Evolutionary conservation across 2,888 invertebrate genomes (phyloP), one percentile per base, ranked within the genome.

Genomic region (Micoletzkya japonica): DNA sequence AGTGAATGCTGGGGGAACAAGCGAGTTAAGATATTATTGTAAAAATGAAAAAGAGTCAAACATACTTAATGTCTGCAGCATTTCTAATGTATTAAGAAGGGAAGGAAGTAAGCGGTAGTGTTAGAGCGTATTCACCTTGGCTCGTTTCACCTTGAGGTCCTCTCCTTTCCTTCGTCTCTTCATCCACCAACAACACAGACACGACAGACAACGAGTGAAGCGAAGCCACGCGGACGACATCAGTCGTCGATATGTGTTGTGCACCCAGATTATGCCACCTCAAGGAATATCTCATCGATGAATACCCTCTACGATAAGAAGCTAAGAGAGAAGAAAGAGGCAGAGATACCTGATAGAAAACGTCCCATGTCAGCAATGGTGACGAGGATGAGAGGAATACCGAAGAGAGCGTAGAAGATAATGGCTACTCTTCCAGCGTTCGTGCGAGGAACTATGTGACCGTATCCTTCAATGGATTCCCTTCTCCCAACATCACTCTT

Each of bases 331-430:
- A 44, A 44, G 10, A 44, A 44, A 44, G 44, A 44, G 44, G 20
- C 20, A 14, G 44, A 44, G 10, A 69, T 54, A 81, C 82, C 80
- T 64, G 85, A 85, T 37, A 85, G 72, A 71, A 86, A 85, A 49
- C 85, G 74, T 28, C 85, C 85, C 81, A 85, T 85, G 64, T 86
- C 85, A 24, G 85, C 85, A 39, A 85, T 85, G 28, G 85, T 85
- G 67, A 86, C 85, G 39, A 85, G 81, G 58, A 85, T 84, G 49
- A 85, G 77, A 7, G 85, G 85, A 72, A 85, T 85, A 20, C 85
- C 85, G 69, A 85, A 77, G 7, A 85, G 77, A 14, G 85, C 82
- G 60, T 86, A 85, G 63, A 82, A 76, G 32, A 85, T 77, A 74
- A 85, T 85, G 57, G 78, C 80, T 14, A 83, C 73, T 30, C 84